Evolutionary conservation across 2,113 vertebrate species (phyloP).

Genomic region (Chaetura pelagica): DNA sequence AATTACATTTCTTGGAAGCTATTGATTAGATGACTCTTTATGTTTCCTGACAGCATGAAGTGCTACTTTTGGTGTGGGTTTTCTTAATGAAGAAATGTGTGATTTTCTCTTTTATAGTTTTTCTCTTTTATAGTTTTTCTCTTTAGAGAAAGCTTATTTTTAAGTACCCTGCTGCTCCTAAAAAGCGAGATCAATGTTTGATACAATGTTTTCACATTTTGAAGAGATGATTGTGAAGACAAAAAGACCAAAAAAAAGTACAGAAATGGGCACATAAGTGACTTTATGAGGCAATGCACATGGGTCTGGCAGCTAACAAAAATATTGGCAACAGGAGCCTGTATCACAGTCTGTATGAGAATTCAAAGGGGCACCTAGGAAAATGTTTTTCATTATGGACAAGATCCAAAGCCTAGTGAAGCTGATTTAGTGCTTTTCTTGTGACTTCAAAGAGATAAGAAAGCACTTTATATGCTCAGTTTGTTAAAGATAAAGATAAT

Average conservation of each 20-base stretch:
- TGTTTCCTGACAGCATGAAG: background rate
- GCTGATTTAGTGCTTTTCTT: background rate
- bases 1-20: background rate
- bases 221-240: background rate
- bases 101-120: background rate
- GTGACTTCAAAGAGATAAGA: background rate
- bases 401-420: background rate
- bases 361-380: background rate
- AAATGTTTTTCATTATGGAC: background rate
- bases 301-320: background rate
- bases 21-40: background rate
- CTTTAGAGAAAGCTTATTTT: background rate
- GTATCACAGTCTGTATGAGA: background rate
- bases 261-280: rapidly evolving
- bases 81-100: background rate
- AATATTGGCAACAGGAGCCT: background rate
- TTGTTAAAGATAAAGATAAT: background rate
- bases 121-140: background rate
- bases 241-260: background rate
- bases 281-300: background rate
- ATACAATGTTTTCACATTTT: background rate
- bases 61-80: background rate
- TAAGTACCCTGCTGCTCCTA: background rate
- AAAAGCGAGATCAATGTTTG: background rate
- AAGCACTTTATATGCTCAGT: background rate